A percentile compares a stretch with the other conserved stretches of the same genome.
These are phyloP conservation scores for Pristionchus japonicus DNA, from an alignment of 2,888 invertebrate species.

Conservation along the genomic window DNA sequence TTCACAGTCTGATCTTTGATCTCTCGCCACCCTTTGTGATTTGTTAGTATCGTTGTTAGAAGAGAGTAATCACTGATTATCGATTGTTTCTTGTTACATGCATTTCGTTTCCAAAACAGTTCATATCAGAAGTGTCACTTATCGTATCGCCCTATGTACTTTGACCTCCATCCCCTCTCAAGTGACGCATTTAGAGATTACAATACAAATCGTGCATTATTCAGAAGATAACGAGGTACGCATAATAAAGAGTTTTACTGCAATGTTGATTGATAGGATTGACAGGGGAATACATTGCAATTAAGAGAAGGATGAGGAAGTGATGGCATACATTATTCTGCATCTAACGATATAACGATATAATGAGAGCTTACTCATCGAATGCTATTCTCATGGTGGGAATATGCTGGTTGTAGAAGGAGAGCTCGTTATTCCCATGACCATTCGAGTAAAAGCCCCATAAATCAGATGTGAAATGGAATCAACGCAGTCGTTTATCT, in stretches of 20 bases:
- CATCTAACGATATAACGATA: no score
- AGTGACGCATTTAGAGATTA: not conserved
- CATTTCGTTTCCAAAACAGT: not conserved
- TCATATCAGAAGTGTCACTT: constrained; percentile 37
- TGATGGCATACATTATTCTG: no score
- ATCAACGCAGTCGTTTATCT: not conserved
- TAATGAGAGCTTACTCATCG: no score
- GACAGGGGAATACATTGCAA: not conserved
- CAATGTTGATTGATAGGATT: no score
- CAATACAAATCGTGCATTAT: constrained; percentile 24
- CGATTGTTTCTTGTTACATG: constrained; percentile 18
- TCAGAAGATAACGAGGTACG: constrained; percentile 24
- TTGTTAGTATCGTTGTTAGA: constrained; percentile 31
- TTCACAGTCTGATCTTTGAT: not conserved
- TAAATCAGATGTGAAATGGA: not conserved
- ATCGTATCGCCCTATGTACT: not conserved
- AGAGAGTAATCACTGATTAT: constrained; percentile 31
- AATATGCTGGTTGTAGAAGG: no score
- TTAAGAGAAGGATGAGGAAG: not conserved
- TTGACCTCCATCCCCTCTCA: not conserved
- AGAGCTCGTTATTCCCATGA: not conserved
- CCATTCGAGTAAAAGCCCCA: not conserved
- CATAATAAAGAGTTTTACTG: not conserved
- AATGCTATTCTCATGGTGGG: no score
- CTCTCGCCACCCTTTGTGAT: not conserved